Conservation (phyloP, 2,113 vertebrate genomes). For the Sander vitreus region DNA sequence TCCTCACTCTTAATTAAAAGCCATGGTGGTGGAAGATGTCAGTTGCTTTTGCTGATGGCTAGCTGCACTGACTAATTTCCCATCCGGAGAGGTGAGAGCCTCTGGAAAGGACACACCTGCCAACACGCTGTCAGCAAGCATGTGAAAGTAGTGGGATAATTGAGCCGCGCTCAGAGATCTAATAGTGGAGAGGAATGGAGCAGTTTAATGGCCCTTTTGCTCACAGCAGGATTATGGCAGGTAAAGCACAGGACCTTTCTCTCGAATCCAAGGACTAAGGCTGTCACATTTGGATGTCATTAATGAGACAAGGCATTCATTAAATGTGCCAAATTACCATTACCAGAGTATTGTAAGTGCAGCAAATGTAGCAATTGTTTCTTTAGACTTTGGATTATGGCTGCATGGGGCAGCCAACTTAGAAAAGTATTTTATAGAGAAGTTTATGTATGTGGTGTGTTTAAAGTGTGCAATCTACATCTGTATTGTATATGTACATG, state of each 20-base stretch:
- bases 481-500: background rate
- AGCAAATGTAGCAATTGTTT: conserved; percentile 15
- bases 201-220: conserved; percentile 81
- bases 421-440: background rate
- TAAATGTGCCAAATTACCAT: conserved; percentile 57
- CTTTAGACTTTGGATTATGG: conserved; percentile 7
- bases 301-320: conserved; percentile 65
- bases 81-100: conserved; percentile 70
- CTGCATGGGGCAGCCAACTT: background rate
- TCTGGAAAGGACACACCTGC: conserved; percentile 83
- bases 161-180: conserved; percentile 72
- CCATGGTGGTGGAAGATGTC: conserved; percentile 69
- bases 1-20: conserved; percentile 71
- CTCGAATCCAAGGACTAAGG: conserved; percentile 74
- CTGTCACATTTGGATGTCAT: conserved; percentile 72
- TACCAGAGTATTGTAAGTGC: conserved; percentile 14
- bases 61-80: conserved; percentile 76
- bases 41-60: conserved; percentile 70
- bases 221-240: conserved; percentile 72
- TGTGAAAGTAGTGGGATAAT: conserved; percentile 79
- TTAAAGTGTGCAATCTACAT: background rate
- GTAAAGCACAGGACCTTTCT: conserved; percentile 68
- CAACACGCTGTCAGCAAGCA: conserved; percentile 80
- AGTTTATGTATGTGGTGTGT: background rate
- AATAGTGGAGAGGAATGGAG: conserved; percentile 64